Percentiles rank a stretch among this genome's conserved stretches.
These are phyloP conservation scores for Ovis canadensis DNA, from an alignment of 2,113 vertebrate species.

Conservation along the genomic window DNA sequence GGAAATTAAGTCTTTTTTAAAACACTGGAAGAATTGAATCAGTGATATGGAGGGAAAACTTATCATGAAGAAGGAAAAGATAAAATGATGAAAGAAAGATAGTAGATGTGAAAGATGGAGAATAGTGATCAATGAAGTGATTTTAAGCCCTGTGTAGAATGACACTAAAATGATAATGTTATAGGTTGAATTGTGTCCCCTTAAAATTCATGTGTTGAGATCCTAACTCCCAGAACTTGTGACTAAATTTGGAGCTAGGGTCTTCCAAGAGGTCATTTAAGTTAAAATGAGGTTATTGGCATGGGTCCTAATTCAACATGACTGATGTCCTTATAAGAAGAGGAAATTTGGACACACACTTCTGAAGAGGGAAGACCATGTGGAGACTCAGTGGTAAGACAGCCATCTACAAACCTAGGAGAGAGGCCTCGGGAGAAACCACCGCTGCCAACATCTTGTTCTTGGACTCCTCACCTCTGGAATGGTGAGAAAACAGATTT, in stretches of 20 bases:
- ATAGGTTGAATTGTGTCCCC: background rate
- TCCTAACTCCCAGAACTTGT: background rate
- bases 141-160: background rate
- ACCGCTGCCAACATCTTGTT: accelerated
- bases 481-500: background rate
- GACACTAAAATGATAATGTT: background rate
- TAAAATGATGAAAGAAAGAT: background rate
- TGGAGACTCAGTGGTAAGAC: background rate
- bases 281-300: background rate
- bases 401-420: background rate
- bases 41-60: background rate
- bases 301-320: background rate
- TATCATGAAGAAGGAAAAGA: background rate
- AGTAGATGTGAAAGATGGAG: background rate
- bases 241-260: background rate
- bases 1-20: background rate
- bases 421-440: background rate
- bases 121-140: background rate
- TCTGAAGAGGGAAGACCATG: background rate
- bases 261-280: background rate
- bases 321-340: background rate
- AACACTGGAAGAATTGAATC: background rate
- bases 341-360: background rate
- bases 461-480: background rate
- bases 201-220: background rate